phyloP scores from a whole-genome alignment of 2,888 invertebrate species.

The Spicauda simplicius region DNA sequence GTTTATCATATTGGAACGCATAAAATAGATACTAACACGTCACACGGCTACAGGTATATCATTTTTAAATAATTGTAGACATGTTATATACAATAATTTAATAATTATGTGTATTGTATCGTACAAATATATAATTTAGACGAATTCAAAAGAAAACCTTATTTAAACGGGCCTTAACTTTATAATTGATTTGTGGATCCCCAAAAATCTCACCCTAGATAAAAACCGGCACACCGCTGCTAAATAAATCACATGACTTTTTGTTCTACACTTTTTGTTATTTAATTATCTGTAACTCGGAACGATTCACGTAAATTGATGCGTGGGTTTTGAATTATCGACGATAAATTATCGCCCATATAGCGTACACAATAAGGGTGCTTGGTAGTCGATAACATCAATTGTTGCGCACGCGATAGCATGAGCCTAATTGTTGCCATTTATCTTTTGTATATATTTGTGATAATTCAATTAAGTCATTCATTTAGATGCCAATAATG shows the following conservation, averaged over 20 bases:
- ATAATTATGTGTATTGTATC: no score
- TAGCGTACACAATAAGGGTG: conserved; percentile 19
- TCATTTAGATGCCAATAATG: conserved; percentile 16
- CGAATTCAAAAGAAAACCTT: no score
- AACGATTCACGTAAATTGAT: conserved; percentile 64
- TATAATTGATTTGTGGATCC: conserved; percentile 6
- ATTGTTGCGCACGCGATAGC: conserved; percentile 35
- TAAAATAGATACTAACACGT: no score
- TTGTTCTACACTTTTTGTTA: conserved; percentile 66
- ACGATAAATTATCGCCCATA: conserved; percentile 27
- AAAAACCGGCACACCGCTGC: conserved; percentile 46
- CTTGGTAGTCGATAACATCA: conserved; percentile 40
- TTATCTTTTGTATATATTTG: conserved; percentile 20
- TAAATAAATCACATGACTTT: conserved; percentile 60
- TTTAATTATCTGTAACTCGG: conserved; percentile 74
- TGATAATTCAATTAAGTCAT: conserved; percentile 32
- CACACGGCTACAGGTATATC: no score
- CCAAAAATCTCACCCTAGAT: conserved; percentile 32
- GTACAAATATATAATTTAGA: no score
- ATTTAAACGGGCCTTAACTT: no score
- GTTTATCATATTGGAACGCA: no score
- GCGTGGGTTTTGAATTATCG: conserved; percentile 49
- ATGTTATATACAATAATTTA: no score
- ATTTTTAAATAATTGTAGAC: no score
- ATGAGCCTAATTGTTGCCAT: conserved; percentile 39